A percentile compares a stretch with the other conserved stretches of the same genome.
These are phyloP conservation scores for Drusus annulatus DNA, from an alignment of 1,140 invertebrate species.

Conservation along the genomic window DNA sequence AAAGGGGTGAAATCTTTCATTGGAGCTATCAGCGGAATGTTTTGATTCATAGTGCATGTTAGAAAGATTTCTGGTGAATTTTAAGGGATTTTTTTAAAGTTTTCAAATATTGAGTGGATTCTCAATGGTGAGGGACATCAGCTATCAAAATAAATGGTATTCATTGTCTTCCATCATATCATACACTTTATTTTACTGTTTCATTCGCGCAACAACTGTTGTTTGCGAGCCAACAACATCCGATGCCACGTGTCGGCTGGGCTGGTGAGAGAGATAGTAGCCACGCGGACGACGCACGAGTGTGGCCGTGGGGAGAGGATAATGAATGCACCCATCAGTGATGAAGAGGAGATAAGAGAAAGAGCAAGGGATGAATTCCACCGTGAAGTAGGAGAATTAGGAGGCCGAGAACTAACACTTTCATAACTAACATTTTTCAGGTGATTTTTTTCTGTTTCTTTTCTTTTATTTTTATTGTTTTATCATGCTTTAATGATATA, in stretches of 20 bases:
- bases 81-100: background rate
- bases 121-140: background rate
- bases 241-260: background rate
- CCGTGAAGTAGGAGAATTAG: background rate
- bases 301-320: constrained; percentile 6
- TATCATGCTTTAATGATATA: background rate
- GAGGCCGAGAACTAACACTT: background rate
- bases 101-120: background rate
- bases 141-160: background rate
- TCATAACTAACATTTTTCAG: constrained; percentile 29
- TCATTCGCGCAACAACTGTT: constrained; percentile 4
- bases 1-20: no score
- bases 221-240: constrained; percentile 19
- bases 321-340: constrained; percentile 33
- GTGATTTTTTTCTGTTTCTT: constrained; percentile 31
- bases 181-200: constrained; percentile 19
- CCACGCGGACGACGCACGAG: constrained; percentile 18
- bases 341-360: constrained; percentile 30
- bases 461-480: background rate
- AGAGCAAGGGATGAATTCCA: constrained; percentile 3
- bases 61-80: background rate
- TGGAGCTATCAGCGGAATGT: no score
- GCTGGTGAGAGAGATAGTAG: constrained; percentile 16
- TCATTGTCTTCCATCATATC: background rate
- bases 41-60: background rate